Evolutionary conservation across 2,797 vertebrate genomes (phyloP).

Genomic region (Channallabes apus): DNA sequence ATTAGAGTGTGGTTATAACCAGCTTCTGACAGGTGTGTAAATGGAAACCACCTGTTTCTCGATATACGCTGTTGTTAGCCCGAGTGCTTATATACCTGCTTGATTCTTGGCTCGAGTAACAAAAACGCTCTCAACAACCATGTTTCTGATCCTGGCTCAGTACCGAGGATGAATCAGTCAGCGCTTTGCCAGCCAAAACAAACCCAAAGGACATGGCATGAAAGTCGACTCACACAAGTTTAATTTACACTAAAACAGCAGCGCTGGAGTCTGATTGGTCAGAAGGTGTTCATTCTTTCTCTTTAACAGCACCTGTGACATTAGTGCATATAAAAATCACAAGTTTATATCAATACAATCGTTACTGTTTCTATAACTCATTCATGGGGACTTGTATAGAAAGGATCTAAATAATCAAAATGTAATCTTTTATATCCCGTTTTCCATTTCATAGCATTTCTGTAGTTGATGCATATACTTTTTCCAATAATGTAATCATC

Average conservation of each 20-base stretch:
- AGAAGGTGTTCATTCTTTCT: not conserved
- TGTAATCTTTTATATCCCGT: no score
- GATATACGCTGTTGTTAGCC: not conserved
- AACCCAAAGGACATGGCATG: not conserved
- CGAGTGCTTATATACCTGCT: not conserved
- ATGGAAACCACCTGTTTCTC: constrained; percentile 5
- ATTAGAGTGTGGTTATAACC: not conserved
- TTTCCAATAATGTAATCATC: no score
- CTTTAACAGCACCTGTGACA: not conserved
- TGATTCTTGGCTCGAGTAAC: constrained; percentile 7
- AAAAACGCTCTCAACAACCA: not conserved
- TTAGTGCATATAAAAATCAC: not conserved
- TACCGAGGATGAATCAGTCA: not conserved
- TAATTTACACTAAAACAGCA: not conserved
- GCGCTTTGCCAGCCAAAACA: not conserved
- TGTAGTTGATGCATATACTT: no score
- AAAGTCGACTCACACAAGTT: not conserved
- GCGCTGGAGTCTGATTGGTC: not conserved
- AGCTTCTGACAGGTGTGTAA: constrained; percentile 10
- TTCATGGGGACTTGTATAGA: not conserved
- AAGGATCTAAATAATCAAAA: not conserved
- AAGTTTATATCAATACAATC: not conserved
- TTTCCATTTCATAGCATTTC: no score
- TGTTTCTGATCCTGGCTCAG: not conserved
- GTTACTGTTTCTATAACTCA: not conserved